Percentiles rank a stretch among this genome's conserved stretches.
phyloP scores from a whole-genome alignment of 2,113 vertebrate genomes.

The Microcebus ravelobensis region DNA sequence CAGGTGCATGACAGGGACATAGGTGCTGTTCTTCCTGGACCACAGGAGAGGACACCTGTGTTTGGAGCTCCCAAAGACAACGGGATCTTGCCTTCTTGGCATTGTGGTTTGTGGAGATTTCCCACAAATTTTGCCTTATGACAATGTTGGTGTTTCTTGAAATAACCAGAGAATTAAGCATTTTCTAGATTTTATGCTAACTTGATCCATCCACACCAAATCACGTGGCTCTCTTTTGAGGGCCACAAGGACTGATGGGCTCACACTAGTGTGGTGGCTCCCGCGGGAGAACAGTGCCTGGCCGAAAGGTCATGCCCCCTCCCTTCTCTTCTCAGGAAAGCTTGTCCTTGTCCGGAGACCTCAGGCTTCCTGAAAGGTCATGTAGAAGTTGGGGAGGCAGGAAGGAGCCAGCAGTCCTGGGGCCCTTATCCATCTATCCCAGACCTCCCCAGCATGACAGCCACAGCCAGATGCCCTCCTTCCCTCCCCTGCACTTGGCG shows the following conservation, averaged over 20 bases:
- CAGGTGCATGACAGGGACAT: fast-evolving
- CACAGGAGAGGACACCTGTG: background rate
- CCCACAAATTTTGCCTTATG: background rate
- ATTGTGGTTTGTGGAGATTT: background rate
- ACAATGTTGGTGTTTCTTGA: background rate
- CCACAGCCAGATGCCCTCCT: background rate
- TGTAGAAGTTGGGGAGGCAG: background rate
- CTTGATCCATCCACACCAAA: fast-evolving
- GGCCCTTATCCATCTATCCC: background rate
- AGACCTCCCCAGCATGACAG: fast-evolving
- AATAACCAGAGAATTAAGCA: background rate
- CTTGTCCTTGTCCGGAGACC: background rate
- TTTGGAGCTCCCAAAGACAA: background rate
- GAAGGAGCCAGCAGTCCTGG: background rate
- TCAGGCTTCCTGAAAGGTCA: background rate
- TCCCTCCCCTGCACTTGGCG: fast-evolving
- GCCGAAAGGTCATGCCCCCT: fast-evolving
- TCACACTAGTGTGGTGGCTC: background rate
- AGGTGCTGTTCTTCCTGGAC: fast-evolving
- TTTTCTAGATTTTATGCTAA: too few relatives aligned
- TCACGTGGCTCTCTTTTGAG: background rate
- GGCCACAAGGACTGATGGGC: fast-evolving
- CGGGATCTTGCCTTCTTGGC: background rate
- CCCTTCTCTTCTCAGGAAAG: background rate
- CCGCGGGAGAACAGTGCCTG: background rate